phyloP scores from a whole-genome alignment of 1,140 invertebrate genomes.

The Acromyrmex heyeri region DNA sequence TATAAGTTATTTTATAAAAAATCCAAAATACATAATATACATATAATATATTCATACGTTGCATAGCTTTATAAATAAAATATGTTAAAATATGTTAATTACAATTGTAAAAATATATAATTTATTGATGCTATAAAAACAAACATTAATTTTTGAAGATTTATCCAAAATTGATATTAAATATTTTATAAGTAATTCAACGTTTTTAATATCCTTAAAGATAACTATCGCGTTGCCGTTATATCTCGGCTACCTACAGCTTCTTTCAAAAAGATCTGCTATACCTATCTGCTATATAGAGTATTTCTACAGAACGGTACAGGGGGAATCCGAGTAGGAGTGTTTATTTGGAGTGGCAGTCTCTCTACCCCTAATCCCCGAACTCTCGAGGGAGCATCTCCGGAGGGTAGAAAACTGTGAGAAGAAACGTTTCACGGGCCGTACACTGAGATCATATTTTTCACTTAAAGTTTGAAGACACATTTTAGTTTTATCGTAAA shows the following conservation, averaged over 20 bases:
- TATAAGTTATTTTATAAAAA: not conserved
- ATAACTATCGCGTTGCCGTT: not conserved
- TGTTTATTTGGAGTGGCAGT: conserved; percentile 85
- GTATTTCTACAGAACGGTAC: conserved; percentile 41
- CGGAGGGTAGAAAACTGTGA: conserved; percentile 77
- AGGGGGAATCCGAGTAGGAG: conserved; percentile 74
- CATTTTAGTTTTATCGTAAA: conserved; percentile 11
- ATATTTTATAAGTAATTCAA: not conserved
- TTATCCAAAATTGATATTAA: not conserved
- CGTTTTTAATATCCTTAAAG: not conserved
- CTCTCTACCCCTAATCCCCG: conserved; percentile 83
- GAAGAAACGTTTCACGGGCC: conserved; percentile 48
- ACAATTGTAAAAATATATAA: not conserved
- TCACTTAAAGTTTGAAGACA: conserved; percentile 49
- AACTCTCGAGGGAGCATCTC: conserved; percentile 79
- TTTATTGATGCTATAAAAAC: not conserved
- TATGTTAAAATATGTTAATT: not conserved
- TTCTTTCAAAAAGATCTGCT: not conserved
- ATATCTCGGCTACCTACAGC: not conserved
- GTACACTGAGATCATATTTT: conserved; percentile 64
- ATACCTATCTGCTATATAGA: conserved; percentile 9
- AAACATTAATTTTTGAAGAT: not conserved
- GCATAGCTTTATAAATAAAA: not conserved
- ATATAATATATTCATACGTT: no score
- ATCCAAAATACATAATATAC: not conserved